These are phyloP conservation scores for Apotomis turbidana DNA, from an alignment of 2,888 invertebrate species.

Conservation along the genomic window DNA sequence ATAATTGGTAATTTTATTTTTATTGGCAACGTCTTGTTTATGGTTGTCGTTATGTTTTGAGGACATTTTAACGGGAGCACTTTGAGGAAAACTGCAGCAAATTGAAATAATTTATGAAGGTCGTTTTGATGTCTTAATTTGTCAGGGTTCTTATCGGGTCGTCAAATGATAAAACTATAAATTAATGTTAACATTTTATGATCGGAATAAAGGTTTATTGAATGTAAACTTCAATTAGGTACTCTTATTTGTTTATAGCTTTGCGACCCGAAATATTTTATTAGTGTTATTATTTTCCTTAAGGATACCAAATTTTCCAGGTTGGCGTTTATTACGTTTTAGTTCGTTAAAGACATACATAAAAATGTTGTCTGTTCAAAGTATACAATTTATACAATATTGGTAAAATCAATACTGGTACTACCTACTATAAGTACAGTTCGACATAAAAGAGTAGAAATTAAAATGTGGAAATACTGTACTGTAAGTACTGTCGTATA, in stretches of 20 bases:
- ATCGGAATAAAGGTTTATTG: constrained; percentile 24
- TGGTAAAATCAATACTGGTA: too few species aligned
- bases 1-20: neutral
- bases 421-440: too few species aligned
- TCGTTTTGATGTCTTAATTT: constrained; percentile 28
- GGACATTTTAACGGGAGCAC: neutral
- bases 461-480: too few species aligned
- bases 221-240: constrained; percentile 12
- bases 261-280: neutral
- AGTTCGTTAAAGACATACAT: too few species aligned
- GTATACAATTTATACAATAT: too few species aligned
- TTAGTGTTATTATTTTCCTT: neutral
- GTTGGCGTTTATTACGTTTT: too few species aligned
- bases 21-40: neutral
- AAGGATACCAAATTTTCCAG: too few species aligned
- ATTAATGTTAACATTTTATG: constrained; percentile 32
- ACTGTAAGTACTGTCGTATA: too few species aligned
- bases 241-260: neutral
- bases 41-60: neutral
- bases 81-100: constrained; percentile 29
- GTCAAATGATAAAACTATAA: constrained; percentile 23
- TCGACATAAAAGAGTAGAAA: too few species aligned
- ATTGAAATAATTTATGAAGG: constrained; percentile 11
- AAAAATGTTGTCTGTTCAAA: too few species aligned
- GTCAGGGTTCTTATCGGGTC: constrained; percentile 24